Evolutionary conservation across 2,888 invertebrate species (phyloP), one percentile per base, ranked within the genome.

Genomic region (Drosophila imparisetae): DNA sequence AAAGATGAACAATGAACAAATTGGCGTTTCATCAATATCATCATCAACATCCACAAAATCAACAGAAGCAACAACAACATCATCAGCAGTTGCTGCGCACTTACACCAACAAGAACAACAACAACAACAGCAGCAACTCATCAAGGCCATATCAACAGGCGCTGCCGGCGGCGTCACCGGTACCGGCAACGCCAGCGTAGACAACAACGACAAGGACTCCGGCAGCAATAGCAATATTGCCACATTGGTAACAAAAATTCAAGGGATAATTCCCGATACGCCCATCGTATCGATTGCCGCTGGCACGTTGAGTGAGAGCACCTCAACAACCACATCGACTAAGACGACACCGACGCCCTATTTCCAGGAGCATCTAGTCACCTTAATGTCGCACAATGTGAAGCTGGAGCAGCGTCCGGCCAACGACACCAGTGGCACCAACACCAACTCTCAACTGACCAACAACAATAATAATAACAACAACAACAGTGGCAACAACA

Each of bases 281-380:
- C 91, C 91, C 60, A 91, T 91, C 77, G 92, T 91, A 54, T 91
- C 91, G 21, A 91, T 91, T 81, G 92, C 92, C 66, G 86, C 91
- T 65, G 90, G 89, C 34, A 90, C 91, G 63, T 78, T 92, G 65
- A 91, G 91, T 68, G 91, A 91, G 72, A 89, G 91, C 62, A 91
- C 91, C 42, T 91, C 91, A 55, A 91, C 92, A 40, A 91, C 92
- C 8, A 91, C 92, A 72, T 90, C 90, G 53, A 91, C 92, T 32
- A 92, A 89, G 62, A 92, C 91, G 15, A 92, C 92, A 63, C 91
- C 91, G 71, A 91, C 92, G 69, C 80, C 85, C 68, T 80, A 80
- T 30, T 75, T 78, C 15, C 76, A 87, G 78, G 88, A 89, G 68
- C 81, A 80, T 61, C 54, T 72, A 62, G 72, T 59, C 62, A 84